Base-by-base conservation (phyloP, 2,113 vertebrate species). In the Ictalurus punctatus region DNA sequence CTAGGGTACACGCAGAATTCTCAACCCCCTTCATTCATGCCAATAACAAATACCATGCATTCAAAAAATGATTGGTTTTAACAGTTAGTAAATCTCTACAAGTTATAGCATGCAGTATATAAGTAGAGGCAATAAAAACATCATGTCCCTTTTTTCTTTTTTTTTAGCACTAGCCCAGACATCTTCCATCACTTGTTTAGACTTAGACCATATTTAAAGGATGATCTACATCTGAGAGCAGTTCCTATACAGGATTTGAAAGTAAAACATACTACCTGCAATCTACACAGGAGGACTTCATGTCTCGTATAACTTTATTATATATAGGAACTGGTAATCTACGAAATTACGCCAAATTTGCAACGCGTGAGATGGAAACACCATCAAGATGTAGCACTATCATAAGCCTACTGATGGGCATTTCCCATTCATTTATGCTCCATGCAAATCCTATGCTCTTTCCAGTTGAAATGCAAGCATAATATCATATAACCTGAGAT, bases 41-140 rank as follows among this genome's bases (percentile, higher is more conserved):
- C 83, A 48, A 44, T 89, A 44, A 48, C 82, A 87, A 37, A 48
- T 34, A 92, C 93, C 93, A 94, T 95, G n/a, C 54, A 81, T 19
- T 27, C 25, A 81, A 30, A 81, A 30, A 30, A 16, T 17, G 5
- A 76, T 76, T 44, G 21, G 76, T 52, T 79, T 52, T 44, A 48
- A 78, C 16, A 34, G 48, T 54, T 63, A 10, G 30, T 59, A 56
- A 30, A n/a, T 17, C 48, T 54, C 40, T 25, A 34, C 30, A 21
- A 6, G 56, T 54, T 34, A 52, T 52, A 52, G 54, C 19, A 58
- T 73, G 4, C 44, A 73, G 44, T 30, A 85, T 37, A 56, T 21
- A 54, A 48, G 74, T 27, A 52, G 1, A 27, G 13, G 21, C 21
- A 76, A 40, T 40, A 37, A 48, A 25, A 25, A 25, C 5, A 4